Evolutionary conservation across 2,113 vertebrate genomes (phyloP).

Genomic region (Rhipidura dahli): DNA sequence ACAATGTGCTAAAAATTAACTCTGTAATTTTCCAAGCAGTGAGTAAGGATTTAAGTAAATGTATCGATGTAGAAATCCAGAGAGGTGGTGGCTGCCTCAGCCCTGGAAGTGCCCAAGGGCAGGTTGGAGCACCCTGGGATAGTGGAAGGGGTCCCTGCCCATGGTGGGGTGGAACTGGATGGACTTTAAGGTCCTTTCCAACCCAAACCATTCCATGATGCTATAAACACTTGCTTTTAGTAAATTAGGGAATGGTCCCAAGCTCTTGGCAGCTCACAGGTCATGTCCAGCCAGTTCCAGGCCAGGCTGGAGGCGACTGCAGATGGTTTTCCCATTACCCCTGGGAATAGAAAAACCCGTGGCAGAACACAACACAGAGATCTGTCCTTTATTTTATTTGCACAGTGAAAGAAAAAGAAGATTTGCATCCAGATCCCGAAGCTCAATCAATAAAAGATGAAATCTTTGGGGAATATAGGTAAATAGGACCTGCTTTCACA

Average conservation of each 20-base stretch:
- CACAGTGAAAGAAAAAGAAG: conserved; percentile 96
- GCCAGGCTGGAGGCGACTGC: background rate
- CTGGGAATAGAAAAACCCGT: background rate
- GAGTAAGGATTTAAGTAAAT: background rate
- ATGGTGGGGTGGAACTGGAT: background rate
- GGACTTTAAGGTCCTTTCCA: background rate
- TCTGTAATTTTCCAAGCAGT: background rate
- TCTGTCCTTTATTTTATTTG: conserved; percentile 54
- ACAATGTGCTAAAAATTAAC: background rate
- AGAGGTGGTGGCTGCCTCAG: background rate
- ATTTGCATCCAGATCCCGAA: conserved; percentile 93
- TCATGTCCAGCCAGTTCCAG: background rate
- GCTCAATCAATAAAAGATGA: conserved; percentile 94
- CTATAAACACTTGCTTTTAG: background rate
- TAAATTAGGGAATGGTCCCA: background rate
- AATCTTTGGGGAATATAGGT: conserved; percentile 98
- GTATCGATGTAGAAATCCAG: background rate
- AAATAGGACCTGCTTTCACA: conserved; percentile 46
- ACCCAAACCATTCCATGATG: background rate
- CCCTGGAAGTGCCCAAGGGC: background rate
- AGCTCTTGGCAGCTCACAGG: background rate
- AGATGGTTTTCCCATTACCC: background rate
- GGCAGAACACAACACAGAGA: background rate
- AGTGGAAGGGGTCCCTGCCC: background rate
- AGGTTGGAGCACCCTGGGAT: background rate